Evolutionary conservation across 2,113 vertebrate genomes (phyloP).

Genomic region (Lophochroa leadbeateri): DNA sequence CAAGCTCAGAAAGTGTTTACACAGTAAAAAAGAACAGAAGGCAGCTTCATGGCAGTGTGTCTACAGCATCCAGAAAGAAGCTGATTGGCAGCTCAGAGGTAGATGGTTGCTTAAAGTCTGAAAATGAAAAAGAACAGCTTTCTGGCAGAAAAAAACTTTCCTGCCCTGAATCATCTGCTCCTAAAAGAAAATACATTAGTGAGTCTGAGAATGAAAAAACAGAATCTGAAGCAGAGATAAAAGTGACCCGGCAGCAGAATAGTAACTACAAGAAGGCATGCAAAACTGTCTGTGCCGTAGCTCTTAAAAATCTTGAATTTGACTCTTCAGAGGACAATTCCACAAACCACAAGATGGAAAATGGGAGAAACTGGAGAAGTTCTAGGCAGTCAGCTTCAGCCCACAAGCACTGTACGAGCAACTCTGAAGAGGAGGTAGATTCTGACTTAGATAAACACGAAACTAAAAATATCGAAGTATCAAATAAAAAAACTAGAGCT

Average conservation of each 20-base stretch:
- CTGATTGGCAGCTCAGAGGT: not conserved
- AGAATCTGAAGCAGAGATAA: conserved; percentile 58
- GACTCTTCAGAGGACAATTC: conserved; percentile 63
- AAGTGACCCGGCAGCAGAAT: conserved; percentile 25
- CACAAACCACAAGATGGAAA: conserved; percentile 44
- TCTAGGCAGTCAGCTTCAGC: not conserved
- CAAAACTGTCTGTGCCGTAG: not conserved
- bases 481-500: not conserved
- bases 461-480: conserved; percentile 22
- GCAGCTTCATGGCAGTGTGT: conserved; percentile 55
- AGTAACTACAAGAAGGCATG: not conserved
- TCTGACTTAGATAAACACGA: conserved; percentile 29
- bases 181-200: conserved; percentile 31
- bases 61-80: conserved; percentile 63
- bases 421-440: conserved; percentile 63
- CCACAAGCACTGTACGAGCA: not conserved
- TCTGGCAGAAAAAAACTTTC: not conserved
- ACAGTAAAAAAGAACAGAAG: conserved; percentile 36
- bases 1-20: conserved; percentile 58
- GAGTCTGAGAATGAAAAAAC: conserved; percentile 67
- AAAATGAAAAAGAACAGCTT: conserved; percentile 30
- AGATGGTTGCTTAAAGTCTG: conserved; percentile 57
- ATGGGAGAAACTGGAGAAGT: not conserved
- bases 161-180: not conserved
- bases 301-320: not conserved